phyloP scores from a whole-genome alignment of 1,140 invertebrate species.

The Drosophila bifasciata region DNA sequence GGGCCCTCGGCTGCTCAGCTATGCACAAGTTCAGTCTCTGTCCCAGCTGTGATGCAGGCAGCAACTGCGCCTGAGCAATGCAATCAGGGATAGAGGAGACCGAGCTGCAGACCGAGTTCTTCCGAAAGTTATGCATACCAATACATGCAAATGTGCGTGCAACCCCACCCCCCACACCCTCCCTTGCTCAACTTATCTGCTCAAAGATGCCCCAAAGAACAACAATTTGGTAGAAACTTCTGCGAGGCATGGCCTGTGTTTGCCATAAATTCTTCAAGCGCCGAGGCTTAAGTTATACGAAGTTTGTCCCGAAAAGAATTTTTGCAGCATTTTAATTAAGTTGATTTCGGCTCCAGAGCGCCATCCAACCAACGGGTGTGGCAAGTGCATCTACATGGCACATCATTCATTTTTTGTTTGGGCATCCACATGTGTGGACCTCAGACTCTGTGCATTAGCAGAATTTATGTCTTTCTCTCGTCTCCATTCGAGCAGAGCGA shows the following conservation, averaged over 20 bases:
- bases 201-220: constrained; percentile 13
- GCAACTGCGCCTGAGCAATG: background rate
- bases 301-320: background rate
- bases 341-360: constrained; percentile 19
- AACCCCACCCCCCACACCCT: too few relatives aligned
- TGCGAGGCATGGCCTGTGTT: constrained; percentile 1
- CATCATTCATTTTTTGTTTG: too few relatives aligned
- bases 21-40: too few relatives aligned
- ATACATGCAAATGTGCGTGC: constrained; percentile 28
- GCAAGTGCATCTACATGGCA: too few relatives aligned
- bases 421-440: too few relatives aligned
- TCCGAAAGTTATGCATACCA: constrained; percentile 29
- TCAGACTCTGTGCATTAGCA: constrained; percentile 16
- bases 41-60: background rate
- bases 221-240: constrained; percentile 28
- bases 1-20: too few relatives aligned
- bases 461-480: constrained; percentile 10
- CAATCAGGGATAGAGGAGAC: constrained; percentile 3
- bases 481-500: background rate
- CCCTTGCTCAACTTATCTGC: too few relatives aligned
- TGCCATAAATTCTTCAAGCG: background rate
- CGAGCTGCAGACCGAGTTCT: background rate
- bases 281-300: constrained; percentile 17
- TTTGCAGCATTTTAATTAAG: constrained; percentile 25
- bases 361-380: background rate